Evolutionary conservation across 2,888 invertebrate species (phyloP).

Genomic region (Morinoia aosen): DNA sequence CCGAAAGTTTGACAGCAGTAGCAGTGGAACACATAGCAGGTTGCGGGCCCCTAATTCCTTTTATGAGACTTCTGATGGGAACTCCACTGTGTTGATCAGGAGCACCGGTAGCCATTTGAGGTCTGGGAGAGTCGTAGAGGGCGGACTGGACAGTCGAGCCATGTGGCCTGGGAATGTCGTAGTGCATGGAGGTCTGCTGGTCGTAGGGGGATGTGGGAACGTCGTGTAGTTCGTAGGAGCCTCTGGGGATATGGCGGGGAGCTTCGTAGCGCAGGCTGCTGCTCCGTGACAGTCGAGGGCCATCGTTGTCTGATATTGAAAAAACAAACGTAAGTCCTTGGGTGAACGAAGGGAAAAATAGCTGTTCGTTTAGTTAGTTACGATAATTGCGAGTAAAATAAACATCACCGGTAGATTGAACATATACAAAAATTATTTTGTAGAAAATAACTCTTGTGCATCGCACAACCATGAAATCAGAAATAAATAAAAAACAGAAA

Average conservation of each 20-base stretch:
- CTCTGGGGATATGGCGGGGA: conserved; percentile 71
- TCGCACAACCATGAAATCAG: too few relatives aligned
- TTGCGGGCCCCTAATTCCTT: conserved; percentile 62
- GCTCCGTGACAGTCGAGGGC: conserved; percentile 60
- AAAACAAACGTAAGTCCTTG: background rate
- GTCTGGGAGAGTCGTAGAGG: conserved; percentile 64
- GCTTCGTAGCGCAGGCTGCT: conserved; percentile 76
- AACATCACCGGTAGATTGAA: background rate
- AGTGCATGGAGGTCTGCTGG: conserved; percentile 58
- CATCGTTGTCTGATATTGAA: conserved; percentile 63
- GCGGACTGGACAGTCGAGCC: conserved; percentile 21
- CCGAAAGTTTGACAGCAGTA: conserved; percentile 51
- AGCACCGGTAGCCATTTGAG: conserved; percentile 69
- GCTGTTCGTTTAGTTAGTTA: too few relatives aligned
- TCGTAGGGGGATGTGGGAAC: conserved; percentile 62
- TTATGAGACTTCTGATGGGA: conserved; percentile 58
- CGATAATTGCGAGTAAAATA: background rate
- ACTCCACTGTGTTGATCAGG: conserved; percentile 73
- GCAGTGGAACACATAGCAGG: conserved; percentile 50
- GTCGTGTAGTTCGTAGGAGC: conserved; percentile 67
- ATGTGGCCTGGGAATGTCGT: conserved; percentile 61
- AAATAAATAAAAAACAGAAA: background rate
- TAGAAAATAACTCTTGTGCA: background rate
- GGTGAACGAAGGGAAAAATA: too few relatives aligned
- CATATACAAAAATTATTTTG: background rate